phyloP scores from a whole-genome alignment of 2,113 vertebrate species.

The Gobio gobio region DNA sequence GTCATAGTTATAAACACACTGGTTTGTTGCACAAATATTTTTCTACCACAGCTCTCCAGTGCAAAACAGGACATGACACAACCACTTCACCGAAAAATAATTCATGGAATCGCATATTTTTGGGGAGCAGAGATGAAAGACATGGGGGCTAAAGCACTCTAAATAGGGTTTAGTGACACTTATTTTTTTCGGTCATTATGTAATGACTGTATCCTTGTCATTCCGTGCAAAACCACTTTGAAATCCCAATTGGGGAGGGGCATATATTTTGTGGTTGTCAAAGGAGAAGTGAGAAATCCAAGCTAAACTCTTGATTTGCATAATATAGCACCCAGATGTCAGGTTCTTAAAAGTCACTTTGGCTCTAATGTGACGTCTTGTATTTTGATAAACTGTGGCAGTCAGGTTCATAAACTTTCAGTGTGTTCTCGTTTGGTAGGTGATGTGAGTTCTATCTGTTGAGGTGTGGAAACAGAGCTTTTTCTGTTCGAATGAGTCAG shows the following conservation, averaged over 20 bases:
- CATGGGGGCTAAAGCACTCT: not conserved
- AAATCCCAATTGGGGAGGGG: not conserved
- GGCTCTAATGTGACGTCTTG: not conserved
- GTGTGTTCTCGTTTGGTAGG: not conserved
- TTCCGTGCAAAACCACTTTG: not conserved
- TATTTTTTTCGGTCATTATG: not conserved
- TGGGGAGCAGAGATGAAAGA: not conserved
- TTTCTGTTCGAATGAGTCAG: constrained; percentile 5
- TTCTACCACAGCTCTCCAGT: not conserved
- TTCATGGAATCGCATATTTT: not conserved
- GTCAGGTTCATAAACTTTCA: not conserved
- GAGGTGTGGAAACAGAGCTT: not conserved
- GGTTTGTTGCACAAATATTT: too few relatives aligned
- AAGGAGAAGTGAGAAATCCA: constrained; percentile 26
- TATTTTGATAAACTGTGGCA: not conserved
- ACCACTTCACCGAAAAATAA: not conserved
- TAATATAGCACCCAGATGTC: constrained; percentile 13
- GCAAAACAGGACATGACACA: not conserved
- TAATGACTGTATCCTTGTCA: constrained; percentile 7
- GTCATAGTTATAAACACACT: too few relatives aligned
- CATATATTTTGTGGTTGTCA: not conserved
- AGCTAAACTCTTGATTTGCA: constrained; percentile 27
- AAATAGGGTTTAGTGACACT: not conserved
- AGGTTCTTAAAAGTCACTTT: not conserved
- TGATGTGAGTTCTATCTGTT: not conserved